phyloP scores from a whole-genome alignment of 1,140 invertebrate genomes.

The Drosophila carrolli region DNA sequence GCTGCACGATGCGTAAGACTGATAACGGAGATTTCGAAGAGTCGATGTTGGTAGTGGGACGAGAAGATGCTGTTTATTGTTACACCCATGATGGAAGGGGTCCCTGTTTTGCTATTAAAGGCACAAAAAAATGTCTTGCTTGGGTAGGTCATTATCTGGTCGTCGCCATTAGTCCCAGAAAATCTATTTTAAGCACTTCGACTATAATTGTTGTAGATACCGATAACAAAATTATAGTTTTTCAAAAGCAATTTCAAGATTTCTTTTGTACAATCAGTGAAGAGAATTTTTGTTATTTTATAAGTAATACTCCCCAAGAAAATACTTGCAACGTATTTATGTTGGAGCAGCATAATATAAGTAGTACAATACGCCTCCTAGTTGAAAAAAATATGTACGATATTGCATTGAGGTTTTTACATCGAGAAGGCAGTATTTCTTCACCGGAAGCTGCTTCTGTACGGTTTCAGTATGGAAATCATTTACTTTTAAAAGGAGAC shows the following conservation, averaged over 20 bases:
- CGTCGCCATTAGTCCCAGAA: constrained; percentile 29
- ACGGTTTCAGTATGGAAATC: constrained; percentile 56
- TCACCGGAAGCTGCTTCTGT: constrained; percentile 29
- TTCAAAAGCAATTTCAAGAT: constrained; percentile 45
- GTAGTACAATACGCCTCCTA: constrained; percentile 32
- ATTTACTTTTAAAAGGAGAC: constrained; percentile 49
- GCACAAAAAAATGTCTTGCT: constrained; percentile 43
- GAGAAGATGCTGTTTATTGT: constrained; percentile 66
- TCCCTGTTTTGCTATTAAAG: constrained; percentile 63
- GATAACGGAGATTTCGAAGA: not conserved
- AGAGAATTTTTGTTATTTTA: constrained; percentile 27
- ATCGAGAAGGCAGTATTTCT: constrained; percentile 18
- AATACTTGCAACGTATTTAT: constrained; percentile 12
- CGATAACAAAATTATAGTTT: constrained; percentile 63
- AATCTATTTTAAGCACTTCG: not conserved
- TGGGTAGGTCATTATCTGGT: constrained; percentile 53
- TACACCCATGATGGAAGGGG: constrained; percentile 62
- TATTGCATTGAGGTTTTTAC: constrained; percentile 46
- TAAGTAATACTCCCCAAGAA: constrained; percentile 24
- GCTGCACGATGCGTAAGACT: constrained; percentile 46
- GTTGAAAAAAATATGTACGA: constrained; percentile 53
- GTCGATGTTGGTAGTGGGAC: constrained; percentile 53
- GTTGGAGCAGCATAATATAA: constrained; percentile 36
- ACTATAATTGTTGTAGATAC: constrained; percentile 53
- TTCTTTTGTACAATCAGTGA: constrained; percentile 25